Conservation (phyloP, 64 coral and sea anemone species). For the Montipora sp. region DNA sequence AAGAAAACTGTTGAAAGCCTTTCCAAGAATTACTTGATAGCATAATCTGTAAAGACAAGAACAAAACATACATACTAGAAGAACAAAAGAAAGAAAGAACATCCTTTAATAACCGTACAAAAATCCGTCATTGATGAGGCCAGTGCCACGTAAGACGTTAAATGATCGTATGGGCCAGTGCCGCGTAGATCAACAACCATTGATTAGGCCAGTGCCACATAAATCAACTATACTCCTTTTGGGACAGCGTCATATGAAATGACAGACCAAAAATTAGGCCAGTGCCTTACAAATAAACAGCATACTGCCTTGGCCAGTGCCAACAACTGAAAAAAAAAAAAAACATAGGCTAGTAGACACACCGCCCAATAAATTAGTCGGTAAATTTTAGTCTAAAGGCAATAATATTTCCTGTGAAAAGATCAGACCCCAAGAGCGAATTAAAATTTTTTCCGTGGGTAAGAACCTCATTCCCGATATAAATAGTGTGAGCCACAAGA, state of each 20-base stretch:
- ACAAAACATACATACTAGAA: too few species aligned
- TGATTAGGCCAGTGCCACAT: conserved; percentile 62
- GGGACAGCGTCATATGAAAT: conserved; percentile 22
- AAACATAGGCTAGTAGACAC: conserved; percentile 19
- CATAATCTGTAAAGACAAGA: too few species aligned
- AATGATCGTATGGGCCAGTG: too few species aligned
- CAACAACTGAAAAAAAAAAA: conserved; percentile 31
- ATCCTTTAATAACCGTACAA: too few species aligned
- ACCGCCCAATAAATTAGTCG: conserved; percentile 26
- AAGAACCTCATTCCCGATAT: too few species aligned
- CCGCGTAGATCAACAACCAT: too few species aligned
- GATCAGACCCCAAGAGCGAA: too few species aligned
- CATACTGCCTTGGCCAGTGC: background rate
- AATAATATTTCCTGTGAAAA: background rate
- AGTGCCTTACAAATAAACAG: conserved; percentile 18
- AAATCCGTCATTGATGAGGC: too few species aligned
- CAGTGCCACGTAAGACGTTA: too few species aligned
- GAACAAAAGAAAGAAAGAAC: too few species aligned
- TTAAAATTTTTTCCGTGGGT: too few species aligned
- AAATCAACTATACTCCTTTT: conserved; percentile 49
- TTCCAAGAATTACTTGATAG: conserved; percentile 49
- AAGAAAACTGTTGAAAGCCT: background rate
- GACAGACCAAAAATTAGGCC: conserved; percentile 30
- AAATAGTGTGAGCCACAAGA: too few species aligned
- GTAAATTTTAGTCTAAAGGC: background rate